Evolutionary conservation across 2,888 invertebrate genomes (phyloP), one percentile per base, ranked within the genome.

Genomic region (Leptinotarsa tumamoca): DNA sequence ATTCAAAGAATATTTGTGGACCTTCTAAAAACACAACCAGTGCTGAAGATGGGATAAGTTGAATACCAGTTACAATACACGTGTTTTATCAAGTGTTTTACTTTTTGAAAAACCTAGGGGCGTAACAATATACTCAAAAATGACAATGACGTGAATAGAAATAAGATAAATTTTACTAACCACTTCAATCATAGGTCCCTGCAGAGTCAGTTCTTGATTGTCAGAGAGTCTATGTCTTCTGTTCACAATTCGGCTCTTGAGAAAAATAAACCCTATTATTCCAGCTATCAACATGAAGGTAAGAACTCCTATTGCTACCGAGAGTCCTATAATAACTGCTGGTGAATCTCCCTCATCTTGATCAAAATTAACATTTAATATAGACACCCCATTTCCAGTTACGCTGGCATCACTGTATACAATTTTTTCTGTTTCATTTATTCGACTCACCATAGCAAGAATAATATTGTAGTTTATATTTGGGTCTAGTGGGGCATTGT

Each of bases 161-260:
- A 10, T 43, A 43, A 43, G 43, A 43, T 43, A 43, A 43, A 43
- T 43, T 43, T 51, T 23, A 85, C 85, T 87, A 87, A 90, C 90
- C 73, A 94, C 92, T 89, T 95, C 95, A 78, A 94, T 91, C 84
- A 95, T 92, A 0, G 95, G 94, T 75, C 95, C 95, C 84, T 95
- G 95, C 27, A 95, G 87, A 0, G 95, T 94, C 89, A 93, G 88
- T 85, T 93, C 93, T 82, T 93, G 93, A 58, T 91, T 90, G 80
- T 92, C 92, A 5, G 91, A 90, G 50, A 91, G 87, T 63, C 91
- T 75, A 10, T 89, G 87, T 56, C 89, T 87, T 75, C 87, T 87
- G 76, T 87, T 88, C 54, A 89, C 88, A 58, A 91, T 81, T 78
- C 89, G 88, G 73, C 88, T 88, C 83, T 89, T 90, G 33, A 95